Base-by-base conservation (phyloP, 2,797 vertebrate species). In the Gobio occitaniae region DNA sequence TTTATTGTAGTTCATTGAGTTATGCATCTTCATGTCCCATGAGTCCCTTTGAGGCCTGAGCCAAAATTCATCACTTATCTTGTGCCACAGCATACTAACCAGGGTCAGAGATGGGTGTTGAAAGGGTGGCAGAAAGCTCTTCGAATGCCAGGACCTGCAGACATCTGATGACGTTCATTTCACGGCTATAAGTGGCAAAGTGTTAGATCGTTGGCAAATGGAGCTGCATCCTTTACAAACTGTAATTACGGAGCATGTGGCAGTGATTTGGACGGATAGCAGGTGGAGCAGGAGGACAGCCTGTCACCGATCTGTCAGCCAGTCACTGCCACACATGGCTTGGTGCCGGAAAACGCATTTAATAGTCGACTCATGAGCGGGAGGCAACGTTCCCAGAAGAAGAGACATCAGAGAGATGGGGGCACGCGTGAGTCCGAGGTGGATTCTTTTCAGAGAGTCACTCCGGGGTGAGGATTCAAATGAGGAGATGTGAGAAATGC, bases 251-350 rank as follows among this genome's bases (percentile, higher is more conserved):
- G 88, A 88, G 86, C 86, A 76, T 80, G 87, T 89, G 89, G 84
- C 86, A 88, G 86, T 50, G 82, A 89, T 89, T 82, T 89, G 87
- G 89, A 91, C 78, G 84, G 87, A 69, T 82, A 79, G 90, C 89
- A 91, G 91, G 89, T 91, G 90, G 86, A 90, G 78, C 80, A 90
- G 89, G 89, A 88, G 88, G 89, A 91, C 88, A 90, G 89, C 74
- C 89, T 93, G 91, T 91, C 90, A 91, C 87, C 86, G 85, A 89
- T 91, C 90, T 92, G 90, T 92, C 90, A 88, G 75, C 13, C 52
- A 80, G 61, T 86, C 59, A 76, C 36, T 63, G 77, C 63, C 69
- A 56, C 74, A 65, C 68, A 32, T 21, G 32, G 36, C 77, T 74
- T 77, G 84, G 83, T 72, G 80, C 38, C n/a, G 44, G 87, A 87